A percentile compares a stretch with the other conserved stretches of the same genome.
phyloP scores from a whole-genome alignment of 1,140 invertebrate species.

The Protaetia brevitarsis region DNA sequence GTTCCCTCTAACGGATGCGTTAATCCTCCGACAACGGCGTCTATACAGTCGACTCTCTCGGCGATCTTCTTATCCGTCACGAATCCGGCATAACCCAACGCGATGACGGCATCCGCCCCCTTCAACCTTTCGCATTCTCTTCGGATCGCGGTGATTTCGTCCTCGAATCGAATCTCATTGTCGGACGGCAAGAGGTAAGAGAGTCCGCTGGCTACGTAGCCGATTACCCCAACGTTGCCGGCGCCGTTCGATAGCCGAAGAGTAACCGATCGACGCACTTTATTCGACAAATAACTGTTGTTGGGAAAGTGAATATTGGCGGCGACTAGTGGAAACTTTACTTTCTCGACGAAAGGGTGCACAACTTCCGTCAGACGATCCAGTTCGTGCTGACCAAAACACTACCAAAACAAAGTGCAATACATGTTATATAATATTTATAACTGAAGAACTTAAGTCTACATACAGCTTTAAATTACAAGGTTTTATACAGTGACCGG shows the following conservation, averaged over 20 bases:
- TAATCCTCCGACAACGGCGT: conserved; percentile 79
- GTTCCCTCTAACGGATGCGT: conserved; percentile 82
- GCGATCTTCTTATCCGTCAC: conserved; percentile 73
- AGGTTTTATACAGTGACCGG: no score
- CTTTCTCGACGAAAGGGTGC: conserved; percentile 70
- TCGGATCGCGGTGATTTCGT: conserved; percentile 70
- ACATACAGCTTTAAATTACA: no score
- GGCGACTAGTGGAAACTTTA: conserved; percentile 69
- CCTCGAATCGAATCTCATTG: conserved; percentile 66
- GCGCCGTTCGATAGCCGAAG: conserved; percentile 57
- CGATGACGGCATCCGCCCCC: conserved; percentile 81
- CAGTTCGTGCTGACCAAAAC: conserved; percentile 7
- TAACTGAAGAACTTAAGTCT: no score
- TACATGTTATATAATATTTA: no score
- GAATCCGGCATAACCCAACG: conserved; percentile 85
- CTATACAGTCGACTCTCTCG: conserved; percentile 71
- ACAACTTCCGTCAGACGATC: conserved; percentile 45
- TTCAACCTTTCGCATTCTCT: conserved; percentile 63
- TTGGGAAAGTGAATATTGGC: conserved; percentile 71
- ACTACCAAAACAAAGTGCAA: background rate
- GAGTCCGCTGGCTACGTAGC: conserved; percentile 85
- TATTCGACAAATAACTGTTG: conserved; percentile 59
- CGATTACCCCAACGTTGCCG: conserved; percentile 81
- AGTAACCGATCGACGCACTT: conserved; percentile 63
- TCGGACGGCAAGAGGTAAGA: conserved; percentile 55